A percentile compares a stretch with the other conserved stretches of the same genome.
These are phyloP conservation scores for Protomyctophum bolini DNA, from an alignment of 2,113 vertebrate species.

Conservation along the genomic window DNA sequence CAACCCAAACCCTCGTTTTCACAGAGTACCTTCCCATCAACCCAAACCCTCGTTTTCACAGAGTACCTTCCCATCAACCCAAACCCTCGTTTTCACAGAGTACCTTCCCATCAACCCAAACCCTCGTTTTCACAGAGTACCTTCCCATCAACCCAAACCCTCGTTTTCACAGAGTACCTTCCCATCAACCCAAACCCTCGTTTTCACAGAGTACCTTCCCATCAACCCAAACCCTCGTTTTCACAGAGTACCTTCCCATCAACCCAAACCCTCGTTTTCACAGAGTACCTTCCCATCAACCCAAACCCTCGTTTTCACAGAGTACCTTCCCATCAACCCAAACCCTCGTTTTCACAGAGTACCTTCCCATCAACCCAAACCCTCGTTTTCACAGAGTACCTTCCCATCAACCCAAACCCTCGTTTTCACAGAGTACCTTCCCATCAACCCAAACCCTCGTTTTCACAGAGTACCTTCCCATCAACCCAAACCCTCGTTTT, in stretches of 20 bases:
- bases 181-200: neutral
- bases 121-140: neutral
- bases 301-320: neutral
- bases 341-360: neutral
- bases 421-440: no score
- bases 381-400: neutral
- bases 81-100: neutral
- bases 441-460: neutral
- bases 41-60: neutral
- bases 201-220: no score
- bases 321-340: no score
- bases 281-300: no score
- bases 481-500: neutral
- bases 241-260: no score
- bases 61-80: no score
- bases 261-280: neutral
- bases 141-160: neutral
- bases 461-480: no score
- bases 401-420: neutral
- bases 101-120: no score
- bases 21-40: no score
- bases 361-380: no score
- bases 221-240: neutral
- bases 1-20: neutral
- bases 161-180: neutral